Evolutionary conservation across 2,888 invertebrate species (phyloP), one percentile per base, ranked within the genome.

Genomic region (Linnaemya tessellans): DNA sequence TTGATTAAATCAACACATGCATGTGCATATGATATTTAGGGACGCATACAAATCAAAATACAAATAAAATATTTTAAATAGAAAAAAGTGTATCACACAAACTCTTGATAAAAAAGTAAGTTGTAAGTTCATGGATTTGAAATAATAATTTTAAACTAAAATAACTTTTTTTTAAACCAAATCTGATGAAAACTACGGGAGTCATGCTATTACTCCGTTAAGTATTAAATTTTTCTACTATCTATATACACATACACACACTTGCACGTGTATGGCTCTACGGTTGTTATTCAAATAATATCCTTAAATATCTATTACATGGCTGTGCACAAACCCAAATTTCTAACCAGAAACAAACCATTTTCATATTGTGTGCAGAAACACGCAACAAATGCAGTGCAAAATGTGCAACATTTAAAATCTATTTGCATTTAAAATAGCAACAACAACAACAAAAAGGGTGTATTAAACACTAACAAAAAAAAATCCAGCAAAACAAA

Each of bases 371-470:
- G 25, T 22, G n/a, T 46, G 15, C 30, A 49, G n/a, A 56, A 49
- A 51, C 73, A 67, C 46, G 58, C 80, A 73, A 73, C 80, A 73
- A 80, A 56, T 65, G 73, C 56, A 71, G 5, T 25, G 3, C 35
- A 73, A 58, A 43, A 41, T 49, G 13, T 5, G n/a, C 7, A 49
- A n/a, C 18, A 49, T 30, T 41, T 22, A 3, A 56, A 25, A 25
- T 60, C 18, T 38, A 8, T 70, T 51, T 68, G 64, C 74, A 84
- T 49, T 75, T 80, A 13, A 79, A 73, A 4, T 18, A 60, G 49
- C 43, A 62, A 80, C 20, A 80, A 64, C 15, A 70, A 80, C 38
- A 78, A 20, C 64, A 46, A 82, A 74, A 68, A 79, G 64, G 49
- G 54, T 73, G 73, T 62, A 62, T 15, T 54, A 54, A 54, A 54